Conservation (phyloP, 2,113 vertebrate species). For the Eretmochelys imbricata region DNA sequence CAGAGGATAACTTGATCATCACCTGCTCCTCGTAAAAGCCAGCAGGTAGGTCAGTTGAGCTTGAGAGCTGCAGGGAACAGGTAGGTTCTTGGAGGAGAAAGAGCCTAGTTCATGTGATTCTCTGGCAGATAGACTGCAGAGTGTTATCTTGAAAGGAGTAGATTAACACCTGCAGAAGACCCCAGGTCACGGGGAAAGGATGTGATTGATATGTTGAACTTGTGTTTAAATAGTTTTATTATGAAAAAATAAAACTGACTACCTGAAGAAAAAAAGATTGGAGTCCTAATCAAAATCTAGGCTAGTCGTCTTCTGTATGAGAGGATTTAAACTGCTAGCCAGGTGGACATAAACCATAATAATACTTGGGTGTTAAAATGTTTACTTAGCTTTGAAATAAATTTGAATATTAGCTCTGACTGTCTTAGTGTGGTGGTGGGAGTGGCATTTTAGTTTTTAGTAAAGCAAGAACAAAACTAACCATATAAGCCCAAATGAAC, state of each 20-base stretch:
- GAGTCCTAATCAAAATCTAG: not conserved
- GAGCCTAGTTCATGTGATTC: no score
- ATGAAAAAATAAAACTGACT: not conserved
- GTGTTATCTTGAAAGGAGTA: no score
- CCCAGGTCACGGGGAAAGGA: not conserved
- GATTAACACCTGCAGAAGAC: not conserved
- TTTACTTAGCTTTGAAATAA: no score
- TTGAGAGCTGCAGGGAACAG: not conserved
- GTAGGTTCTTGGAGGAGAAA: not conserved
- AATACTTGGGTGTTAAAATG: no score
- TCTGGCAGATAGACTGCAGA: no score
- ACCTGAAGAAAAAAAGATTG: not conserved
- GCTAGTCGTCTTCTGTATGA: no score
- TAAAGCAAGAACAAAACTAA: no score
- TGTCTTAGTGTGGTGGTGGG: no score
- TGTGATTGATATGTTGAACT: not conserved
- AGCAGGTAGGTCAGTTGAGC: not conserved
- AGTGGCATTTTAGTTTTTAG: no score
- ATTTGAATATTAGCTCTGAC: no score
- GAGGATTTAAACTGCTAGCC: no score
- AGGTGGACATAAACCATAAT: no score
- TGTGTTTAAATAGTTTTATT: not conserved
- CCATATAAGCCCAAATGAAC: not conserved
- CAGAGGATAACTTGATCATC: not conserved
- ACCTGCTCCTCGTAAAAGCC: not conserved